Evolutionary conservation across 1,140 invertebrate species (phyloP), one percentile per base, ranked within the genome.

Genomic region (Philopotamus ludificatus): DNA sequence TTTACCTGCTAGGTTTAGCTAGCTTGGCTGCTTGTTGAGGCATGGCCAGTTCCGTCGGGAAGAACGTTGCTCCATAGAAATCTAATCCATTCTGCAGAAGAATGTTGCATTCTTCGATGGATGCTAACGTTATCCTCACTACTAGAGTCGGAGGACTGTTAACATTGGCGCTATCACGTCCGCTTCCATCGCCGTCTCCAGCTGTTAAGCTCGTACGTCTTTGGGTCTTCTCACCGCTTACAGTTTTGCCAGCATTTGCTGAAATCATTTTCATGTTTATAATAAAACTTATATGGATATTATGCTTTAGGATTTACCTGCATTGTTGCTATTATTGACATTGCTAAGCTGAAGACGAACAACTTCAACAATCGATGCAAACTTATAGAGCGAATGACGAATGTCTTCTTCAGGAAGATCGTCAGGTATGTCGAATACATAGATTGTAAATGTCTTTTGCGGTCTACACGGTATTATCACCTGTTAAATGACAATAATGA

Each of bases 1-100:
- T 4, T 64, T 68, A 81, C 79, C 74, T 79, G 72, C 79, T 79
- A 2, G 83, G 76, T 59, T 79, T 79, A 25, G 82, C 80, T 49
- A 84, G 76, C 53, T 82, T 83, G 2, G 77, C 78, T 63, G 83
- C 79, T 54, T 82, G 82, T 20, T 83, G 77, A 16, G 82, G 82
- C 70, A 86, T 83, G 49, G 87, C 84, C 51, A 89, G 82, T 72
- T 92, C 90, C 3, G 89, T 91, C 23, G 90, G 90, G 78, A 92
- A 92, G 80, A 87, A 92, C 1, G 90, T 92, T 44, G 90, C 89
- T 22, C 89, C 90, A 72, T 91, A 92, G 81, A 92, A 92, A 77
- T 92, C 90, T 45, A 92, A 80, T 10, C 90, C 90, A 71, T 90
- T 89, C 75, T 91, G 89, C 45, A 92, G 79, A 28, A 92, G 78